Conservation (phyloP, 1,140 invertebrate genomes). For the Ooceraea biroi region DNA sequence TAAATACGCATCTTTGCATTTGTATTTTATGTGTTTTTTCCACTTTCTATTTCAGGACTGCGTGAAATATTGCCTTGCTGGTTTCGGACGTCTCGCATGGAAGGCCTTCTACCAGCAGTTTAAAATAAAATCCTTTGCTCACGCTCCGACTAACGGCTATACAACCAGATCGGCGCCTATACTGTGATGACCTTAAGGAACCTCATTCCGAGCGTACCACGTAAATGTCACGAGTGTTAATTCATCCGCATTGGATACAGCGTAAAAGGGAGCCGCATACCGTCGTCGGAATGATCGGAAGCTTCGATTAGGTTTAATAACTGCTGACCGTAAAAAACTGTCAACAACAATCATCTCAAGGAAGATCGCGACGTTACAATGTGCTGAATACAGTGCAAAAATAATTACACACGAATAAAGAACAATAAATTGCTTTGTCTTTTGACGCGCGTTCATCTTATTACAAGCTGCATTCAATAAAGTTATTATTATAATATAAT, state of each 20-base stretch:
- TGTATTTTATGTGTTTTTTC: too few species aligned
- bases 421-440: too few species aligned
- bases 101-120: not conserved
- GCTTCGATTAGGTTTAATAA: slow-evolving; percentile 22
- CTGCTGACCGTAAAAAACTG: not conserved
- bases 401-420: not conserved
- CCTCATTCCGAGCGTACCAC: slow-evolving; percentile 38
- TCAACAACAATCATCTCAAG: not conserved
- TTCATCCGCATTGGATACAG: slow-evolving; percentile 41
- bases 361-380: not conserved
- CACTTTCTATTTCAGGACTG: not conserved
- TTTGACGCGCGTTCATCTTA: too few species aligned
- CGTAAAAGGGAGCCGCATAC: not conserved
- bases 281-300: not conserved
- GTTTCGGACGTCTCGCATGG: not conserved
- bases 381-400: not conserved
- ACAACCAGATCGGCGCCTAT: slow-evolving; percentile 58
- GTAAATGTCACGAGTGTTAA: slow-evolving; percentile 58
- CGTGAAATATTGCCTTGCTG: not conserved
- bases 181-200: slow-evolving; percentile 56
- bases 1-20: not conserved
- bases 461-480: too few species aligned
- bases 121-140: slow-evolving; percentile 58
- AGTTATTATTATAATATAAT: too few species aligned
- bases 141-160: slow-evolving; percentile 57